Percentiles rank a stretch among this genome's conserved stretches.
phyloP scores from a whole-genome alignment of 2,113 vertebrate genomes.

The Leucoraja erinaceus region DNA sequence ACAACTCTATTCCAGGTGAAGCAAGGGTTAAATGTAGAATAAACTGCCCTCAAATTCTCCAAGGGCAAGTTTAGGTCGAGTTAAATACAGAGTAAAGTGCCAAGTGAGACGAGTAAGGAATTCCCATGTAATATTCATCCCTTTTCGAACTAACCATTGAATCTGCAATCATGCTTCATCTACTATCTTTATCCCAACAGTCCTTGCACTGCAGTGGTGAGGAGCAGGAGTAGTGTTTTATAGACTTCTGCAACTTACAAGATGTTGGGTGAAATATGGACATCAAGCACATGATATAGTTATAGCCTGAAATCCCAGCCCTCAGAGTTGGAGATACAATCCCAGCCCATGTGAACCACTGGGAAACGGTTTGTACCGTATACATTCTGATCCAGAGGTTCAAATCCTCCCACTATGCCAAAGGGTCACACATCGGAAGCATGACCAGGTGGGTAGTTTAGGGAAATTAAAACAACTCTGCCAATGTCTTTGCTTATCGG shows the following conservation, averaged over 20 bases:
- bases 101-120: not conserved
- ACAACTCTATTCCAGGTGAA: too few species aligned
- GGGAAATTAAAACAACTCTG: not conserved
- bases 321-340: not conserved
- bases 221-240: not conserved
- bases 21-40: too few species aligned
- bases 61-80: not conserved
- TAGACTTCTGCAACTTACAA: not conserved
- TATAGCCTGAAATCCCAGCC: not conserved
- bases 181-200: not conserved
- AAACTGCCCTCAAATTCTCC: not conserved
- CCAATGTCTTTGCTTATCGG: not conserved
- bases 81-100: not conserved
- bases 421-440: not conserved
- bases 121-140: not conserved
- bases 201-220: too few species aligned
- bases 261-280: not conserved
- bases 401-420: not conserved
- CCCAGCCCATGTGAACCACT: not conserved
- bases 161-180: not conserved
- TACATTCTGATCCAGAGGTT: not conserved
- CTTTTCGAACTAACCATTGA: not conserved
- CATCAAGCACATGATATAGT: not conserved
- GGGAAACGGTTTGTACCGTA: not conserved
- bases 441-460: not conserved